phyloP scores from a whole-genome alignment of 2,888 invertebrate species.

The Nomada fabriciana region DNA sequence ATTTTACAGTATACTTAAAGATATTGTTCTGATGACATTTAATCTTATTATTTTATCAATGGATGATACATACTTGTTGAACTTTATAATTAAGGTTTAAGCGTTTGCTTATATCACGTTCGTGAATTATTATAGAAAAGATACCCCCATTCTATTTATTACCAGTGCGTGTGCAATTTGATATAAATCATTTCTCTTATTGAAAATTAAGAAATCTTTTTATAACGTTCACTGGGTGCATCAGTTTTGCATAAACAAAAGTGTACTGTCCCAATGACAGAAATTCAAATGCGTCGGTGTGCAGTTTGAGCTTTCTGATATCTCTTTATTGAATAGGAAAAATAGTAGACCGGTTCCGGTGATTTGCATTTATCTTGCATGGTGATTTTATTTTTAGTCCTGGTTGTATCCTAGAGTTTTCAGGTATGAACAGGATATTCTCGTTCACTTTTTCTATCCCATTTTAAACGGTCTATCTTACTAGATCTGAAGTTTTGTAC shows the following conservation, averaged over 20 bases:
- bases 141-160: not conserved
- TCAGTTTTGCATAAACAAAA: conserved; percentile 2
- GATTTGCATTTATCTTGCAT: conserved; percentile 1
- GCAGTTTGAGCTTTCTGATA: not conserved
- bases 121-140: not conserved
- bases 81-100: not conserved
- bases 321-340: conserved; percentile 1
- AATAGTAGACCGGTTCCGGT: conserved; percentile 28
- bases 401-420: not conserved
- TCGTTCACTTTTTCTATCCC: conserved; percentile 13
- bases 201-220: not conserved
- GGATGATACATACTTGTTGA: not conserved
- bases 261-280: not conserved
- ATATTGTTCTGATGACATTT: no score
- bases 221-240: not conserved
- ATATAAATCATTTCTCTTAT: not conserved
- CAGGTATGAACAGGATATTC: conserved; percentile 50
- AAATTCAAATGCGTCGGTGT: not conserved
- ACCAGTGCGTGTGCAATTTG: not conserved
- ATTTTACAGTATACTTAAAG: no score
- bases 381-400: conserved; percentile 23
- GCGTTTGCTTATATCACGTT: not conserved
- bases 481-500: not conserved
- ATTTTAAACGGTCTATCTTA: not conserved
- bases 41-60: no score